phyloP scores from a whole-genome alignment of 2,888 invertebrate species.

The Synanthedon myopaeformis region DNA sequence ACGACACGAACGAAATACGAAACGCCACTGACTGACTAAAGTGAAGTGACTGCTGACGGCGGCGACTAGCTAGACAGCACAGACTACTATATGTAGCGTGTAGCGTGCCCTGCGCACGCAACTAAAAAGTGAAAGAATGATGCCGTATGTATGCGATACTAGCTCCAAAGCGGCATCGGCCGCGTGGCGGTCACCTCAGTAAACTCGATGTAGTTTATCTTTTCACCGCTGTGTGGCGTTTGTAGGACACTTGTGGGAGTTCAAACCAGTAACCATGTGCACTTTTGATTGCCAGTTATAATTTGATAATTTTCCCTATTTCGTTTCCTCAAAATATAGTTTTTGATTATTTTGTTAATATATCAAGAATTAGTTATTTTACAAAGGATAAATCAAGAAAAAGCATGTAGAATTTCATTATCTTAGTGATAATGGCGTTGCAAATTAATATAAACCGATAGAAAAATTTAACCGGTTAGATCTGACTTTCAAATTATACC shows the following conservation, averaged over 20 bases:
- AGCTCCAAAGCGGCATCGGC: slow-evolving; percentile 14
- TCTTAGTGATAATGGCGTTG: no score
- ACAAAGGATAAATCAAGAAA: no score
- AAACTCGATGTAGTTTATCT: slow-evolving; percentile 18
- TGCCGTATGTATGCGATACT: slow-evolving; percentile 14
- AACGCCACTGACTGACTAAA: neutral
- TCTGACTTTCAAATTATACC: no score
- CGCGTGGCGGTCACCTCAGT: slow-evolving; percentile 26
- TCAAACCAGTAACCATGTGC: no score
- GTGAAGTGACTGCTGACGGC: neutral
- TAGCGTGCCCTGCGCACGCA: slow-evolving; percentile 16
- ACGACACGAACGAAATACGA: slow-evolving; percentile 11
- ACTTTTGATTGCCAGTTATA: no score
- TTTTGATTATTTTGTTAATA: no score
- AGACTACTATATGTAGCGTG: slow-evolving; percentile 11
- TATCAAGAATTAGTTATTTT: no score
- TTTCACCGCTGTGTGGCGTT: slow-evolving; percentile 40
- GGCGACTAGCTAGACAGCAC: neutral
- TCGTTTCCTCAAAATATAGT: no score
- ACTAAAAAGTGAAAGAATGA: slow-evolving; percentile 15
- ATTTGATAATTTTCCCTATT: no score
- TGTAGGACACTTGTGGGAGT: slow-evolving; percentile 4
- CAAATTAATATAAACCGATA: no score
- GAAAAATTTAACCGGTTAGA: no score
- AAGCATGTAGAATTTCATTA: no score